These are phyloP conservation scores for Aethina tumida DNA, from an alignment of 1,140 invertebrate species.

Conservation along the genomic window DNA sequence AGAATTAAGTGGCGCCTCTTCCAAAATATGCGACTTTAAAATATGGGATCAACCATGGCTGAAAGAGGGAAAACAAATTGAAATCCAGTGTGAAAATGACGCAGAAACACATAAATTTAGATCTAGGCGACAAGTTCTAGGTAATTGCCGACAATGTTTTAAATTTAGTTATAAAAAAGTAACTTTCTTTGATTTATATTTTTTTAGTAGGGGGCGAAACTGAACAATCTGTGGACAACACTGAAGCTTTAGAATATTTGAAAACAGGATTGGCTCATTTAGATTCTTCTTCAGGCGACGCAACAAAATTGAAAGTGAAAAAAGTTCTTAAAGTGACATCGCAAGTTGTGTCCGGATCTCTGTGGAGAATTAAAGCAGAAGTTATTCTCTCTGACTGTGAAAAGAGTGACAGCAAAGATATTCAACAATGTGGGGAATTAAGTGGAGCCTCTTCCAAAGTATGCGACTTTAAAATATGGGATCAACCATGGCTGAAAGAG, in stretches of 20 bases:
- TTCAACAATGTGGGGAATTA: conserved; percentile 14
- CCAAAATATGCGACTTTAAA: conserved; percentile 20
- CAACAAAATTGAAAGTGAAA: conserved; percentile 33
- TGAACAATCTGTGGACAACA: neutral
- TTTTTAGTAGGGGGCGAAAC: neutral
- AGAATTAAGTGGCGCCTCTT: conserved; percentile 24
- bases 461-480: conserved; percentile 44
- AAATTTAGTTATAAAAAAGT: too few relatives aligned
- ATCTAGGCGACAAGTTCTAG: conserved; percentile 10
- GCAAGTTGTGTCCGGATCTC: conserved; percentile 37
- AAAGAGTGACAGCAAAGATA: conserved; percentile 28
- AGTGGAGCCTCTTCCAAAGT: conserved; percentile 27
- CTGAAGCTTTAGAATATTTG: neutral
- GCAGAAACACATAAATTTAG: conserved; percentile 6
- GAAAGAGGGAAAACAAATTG: conserved; percentile 39
- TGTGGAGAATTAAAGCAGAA: conserved; percentile 40
- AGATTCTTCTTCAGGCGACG: conserved; percentile 27
- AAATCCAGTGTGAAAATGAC: conserved; percentile 38
- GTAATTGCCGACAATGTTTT: too few relatives aligned
- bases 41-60: conserved; percentile 53
- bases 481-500: conserved; percentile 48
- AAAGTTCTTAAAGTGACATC: conserved; percentile 31
- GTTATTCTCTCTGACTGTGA: conserved; percentile 41
- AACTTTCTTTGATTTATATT: too few relatives aligned
- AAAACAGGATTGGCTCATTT: conserved; percentile 12